These are phyloP conservation scores for Thamnophis elegans DNA, from an alignment of 2,797 vertebrate genomes.

Conservation along the genomic window DNA sequence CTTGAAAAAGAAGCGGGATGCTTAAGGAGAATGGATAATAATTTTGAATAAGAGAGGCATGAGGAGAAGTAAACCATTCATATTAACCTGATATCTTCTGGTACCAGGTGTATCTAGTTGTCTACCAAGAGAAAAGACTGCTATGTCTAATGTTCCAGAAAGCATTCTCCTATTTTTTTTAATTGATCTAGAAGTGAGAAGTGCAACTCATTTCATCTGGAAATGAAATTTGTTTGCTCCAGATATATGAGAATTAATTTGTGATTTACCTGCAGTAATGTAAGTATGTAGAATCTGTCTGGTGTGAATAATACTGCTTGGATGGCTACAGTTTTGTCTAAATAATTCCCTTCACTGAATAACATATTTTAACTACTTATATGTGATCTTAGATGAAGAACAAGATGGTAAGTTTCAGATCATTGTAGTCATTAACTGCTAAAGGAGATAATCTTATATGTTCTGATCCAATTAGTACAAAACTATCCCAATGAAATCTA, in stretches of 20 bases:
- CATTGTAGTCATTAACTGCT: neutral
- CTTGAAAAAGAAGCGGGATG: neutral
- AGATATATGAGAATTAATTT: neutral
- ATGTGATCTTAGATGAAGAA: neutral
- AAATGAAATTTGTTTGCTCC: neutral
- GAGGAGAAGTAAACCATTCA: neutral
- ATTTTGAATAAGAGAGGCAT: neutral
- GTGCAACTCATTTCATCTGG: neutral
- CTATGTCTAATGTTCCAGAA: neutral
- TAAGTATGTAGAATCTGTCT: neutral
- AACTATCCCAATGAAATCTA: neutral
- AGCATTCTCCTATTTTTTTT: neutral
- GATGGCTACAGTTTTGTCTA: neutral
- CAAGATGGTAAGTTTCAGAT: neutral
- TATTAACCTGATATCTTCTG: neutral
- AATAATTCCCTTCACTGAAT: neutral
- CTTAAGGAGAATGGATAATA: neutral
- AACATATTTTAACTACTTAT: neutral
- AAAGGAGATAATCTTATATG: neutral
- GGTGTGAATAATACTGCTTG: neutral
- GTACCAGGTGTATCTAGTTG: neutral
- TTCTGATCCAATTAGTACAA: neutral
- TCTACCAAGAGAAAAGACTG: neutral
- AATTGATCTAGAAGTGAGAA: neutral
- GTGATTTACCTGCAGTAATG: neutral